These are phyloP conservation scores for Penaeus monodon DNA, from an alignment of 2,888 invertebrate genomes.

Conservation along the genomic window DNA sequence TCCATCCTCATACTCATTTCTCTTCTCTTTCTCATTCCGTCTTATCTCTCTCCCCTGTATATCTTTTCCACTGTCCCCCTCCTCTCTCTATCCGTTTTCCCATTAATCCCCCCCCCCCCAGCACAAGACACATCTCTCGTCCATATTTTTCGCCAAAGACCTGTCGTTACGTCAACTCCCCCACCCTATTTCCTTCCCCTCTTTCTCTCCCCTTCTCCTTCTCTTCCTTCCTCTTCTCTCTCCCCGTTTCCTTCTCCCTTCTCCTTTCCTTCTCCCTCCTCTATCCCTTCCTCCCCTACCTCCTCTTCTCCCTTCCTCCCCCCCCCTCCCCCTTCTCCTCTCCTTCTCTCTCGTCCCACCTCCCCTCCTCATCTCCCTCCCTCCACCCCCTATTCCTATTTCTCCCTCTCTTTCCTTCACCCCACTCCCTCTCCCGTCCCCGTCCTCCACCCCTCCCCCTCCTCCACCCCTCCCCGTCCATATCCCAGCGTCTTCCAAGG, in stretches of 20 bases:
- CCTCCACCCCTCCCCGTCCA: neutral
- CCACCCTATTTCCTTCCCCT: too few species aligned
- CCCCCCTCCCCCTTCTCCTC: neutral
- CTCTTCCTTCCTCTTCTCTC: neutral
- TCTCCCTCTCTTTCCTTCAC: neutral
- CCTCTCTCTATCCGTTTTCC: too few species aligned
- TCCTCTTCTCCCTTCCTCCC: too few species aligned
- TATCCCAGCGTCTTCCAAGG: neutral
- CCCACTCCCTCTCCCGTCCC: neutral
- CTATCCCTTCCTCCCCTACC: too few species aligned
- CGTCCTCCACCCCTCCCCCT: neutral
- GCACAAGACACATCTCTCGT: too few species aligned
- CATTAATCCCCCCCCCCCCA: too few species aligned
- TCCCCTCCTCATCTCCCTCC: neutral
- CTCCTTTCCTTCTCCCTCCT: neutral
- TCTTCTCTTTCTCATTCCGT: too few species aligned
- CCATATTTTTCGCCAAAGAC: too few species aligned
- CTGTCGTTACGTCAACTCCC: too few species aligned
- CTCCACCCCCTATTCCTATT: neutral
- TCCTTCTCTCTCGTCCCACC: neutral
- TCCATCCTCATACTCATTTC: too few species aligned
- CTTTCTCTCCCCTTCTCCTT: neutral
- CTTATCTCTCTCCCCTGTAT: too few species aligned
- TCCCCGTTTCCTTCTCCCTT: neutral
- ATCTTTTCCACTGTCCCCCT: too few species aligned